Conservation (phyloP, 23 tunicate species). For the Trididemnum nubilum region DNA sequence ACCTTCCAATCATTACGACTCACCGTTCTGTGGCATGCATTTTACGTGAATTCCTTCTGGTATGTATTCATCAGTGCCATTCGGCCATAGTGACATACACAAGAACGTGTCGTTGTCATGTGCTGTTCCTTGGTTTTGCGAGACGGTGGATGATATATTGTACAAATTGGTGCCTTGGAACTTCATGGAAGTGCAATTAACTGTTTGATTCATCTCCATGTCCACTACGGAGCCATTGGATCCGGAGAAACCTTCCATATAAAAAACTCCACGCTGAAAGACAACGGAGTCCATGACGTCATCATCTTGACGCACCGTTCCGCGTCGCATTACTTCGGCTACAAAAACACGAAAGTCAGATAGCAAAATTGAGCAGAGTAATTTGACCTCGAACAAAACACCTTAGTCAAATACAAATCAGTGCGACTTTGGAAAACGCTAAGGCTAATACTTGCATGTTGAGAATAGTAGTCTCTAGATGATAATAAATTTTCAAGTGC, state of each 20-base stretch:
- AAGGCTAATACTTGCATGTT: no score
- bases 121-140: background rate
- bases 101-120: constrained; percentile 43
- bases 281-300: constrained; percentile 13
- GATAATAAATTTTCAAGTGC: no score
- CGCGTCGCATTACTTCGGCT: constrained; percentile 26
- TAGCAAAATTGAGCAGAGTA: background rate
- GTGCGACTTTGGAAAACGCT: no score
- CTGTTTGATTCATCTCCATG: background rate
- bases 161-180: constrained; percentile 31
- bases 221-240: constrained; percentile 32
- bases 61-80: constrained; percentile 19
- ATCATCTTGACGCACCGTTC: background rate
- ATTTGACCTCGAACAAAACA: no score
- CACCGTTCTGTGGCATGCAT: constrained; percentile 50
- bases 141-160: constrained; percentile 4
- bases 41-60: constrained; percentile 33
- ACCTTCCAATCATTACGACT: no score
- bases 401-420: no score
- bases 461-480: no score
- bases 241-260: constrained; percentile 10
- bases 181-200: constrained; percentile 17
- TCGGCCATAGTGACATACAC: constrained; percentile 47
- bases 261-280: constrained; percentile 40
- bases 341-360: no score